Evolutionary conservation across 2,797 vertebrate genomes (phyloP), one percentile per base, ranked within the genome.

Genomic region (Bucorvus abyssinicus): DNA sequence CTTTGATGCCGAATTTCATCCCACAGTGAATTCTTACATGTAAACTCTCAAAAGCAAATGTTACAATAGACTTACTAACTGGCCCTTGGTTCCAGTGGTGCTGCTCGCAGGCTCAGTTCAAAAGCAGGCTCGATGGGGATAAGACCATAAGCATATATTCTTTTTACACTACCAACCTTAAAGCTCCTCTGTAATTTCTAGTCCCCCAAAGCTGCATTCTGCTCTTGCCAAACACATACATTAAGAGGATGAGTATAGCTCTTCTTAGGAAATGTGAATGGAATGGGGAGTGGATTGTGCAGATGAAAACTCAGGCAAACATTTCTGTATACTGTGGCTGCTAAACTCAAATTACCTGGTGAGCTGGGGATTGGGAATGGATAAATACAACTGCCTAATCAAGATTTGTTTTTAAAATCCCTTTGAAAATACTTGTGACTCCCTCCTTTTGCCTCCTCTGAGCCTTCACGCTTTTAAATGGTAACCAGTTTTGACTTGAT

Each of bases 11-110:
- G 94, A 68, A 71, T 95, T 91, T 94, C 70, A 91, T 87, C 47
- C 64, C 70, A 45, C 6, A 3, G 79, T 95, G 94, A 86, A 89
- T 92, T 90, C 92, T 93, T 81, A 92, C 71, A 84, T 75, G 84
- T 50, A 65, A 91, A 93, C 57, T 94, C 85, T 95, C 79, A 64
- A 81, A 94, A 93, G 86, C 63, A 76, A 56, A 75, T 89, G 86
- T 89, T 81, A 93, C 91, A 97, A 92, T 92, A 53, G 94, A 38
- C 61, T 89, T 71, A 76, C 67, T 84, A 78, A 93, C 88, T 64
- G 84, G 79, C 70, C 78, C 83, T 95, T 82, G 69, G 81, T 60
- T 91, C 87, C 86, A 63, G 79, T 38, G 8, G 68, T 6, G 89
- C 80, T 82, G 83, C 89, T 85, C 63, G 71, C 71, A 79, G 75